Evolutionary conservation across 2,888 invertebrate genomes (phyloP).

Genomic region (Hecatera dysodea): DNA sequence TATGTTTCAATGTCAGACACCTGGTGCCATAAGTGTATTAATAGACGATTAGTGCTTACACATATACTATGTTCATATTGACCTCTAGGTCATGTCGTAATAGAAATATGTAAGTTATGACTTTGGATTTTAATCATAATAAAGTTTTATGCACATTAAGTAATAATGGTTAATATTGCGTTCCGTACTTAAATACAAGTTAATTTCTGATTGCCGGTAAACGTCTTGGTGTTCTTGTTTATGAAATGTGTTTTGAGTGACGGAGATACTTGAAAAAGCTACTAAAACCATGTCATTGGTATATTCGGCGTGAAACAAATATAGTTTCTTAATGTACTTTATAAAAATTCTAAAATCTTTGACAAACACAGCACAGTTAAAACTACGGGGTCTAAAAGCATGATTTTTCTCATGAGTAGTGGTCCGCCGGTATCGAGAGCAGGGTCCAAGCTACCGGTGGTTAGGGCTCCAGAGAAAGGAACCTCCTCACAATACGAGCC

Average conservation of each 20-base stretch:
- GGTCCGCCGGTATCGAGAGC: too few relatives aligned
- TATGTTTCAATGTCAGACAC: slow-evolving; percentile 38
- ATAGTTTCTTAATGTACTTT: not conserved
- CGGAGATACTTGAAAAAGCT: not conserved
- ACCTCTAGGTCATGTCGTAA: slow-evolving; percentile 16
- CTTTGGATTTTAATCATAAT: slow-evolving; percentile 21
- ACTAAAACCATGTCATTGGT: not conserved
- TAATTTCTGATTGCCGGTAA: not conserved
- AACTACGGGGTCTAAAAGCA: too few relatives aligned
- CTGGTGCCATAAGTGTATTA: slow-evolving; percentile 15
- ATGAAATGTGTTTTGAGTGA: not conserved
- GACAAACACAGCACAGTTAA: too few relatives aligned
- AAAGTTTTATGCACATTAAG: slow-evolving; percentile 18
- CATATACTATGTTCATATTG: not conserved
- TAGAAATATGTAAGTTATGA: slow-evolving; percentile 5
- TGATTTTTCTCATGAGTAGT: too few relatives aligned
- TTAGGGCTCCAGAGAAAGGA: too few relatives aligned
- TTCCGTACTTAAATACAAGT: not conserved
- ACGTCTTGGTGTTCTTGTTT: not conserved
- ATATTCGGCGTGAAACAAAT: not conserved
- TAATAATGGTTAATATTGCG: not conserved
- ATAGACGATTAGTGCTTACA: slow-evolving; percentile 10
- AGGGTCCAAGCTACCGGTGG: too few relatives aligned
- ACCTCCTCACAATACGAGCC: too few relatives aligned
- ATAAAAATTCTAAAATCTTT: not conserved